Conservation (phyloP, 2,888 invertebrate genomes). For the Micropterix aruncella region DNA sequence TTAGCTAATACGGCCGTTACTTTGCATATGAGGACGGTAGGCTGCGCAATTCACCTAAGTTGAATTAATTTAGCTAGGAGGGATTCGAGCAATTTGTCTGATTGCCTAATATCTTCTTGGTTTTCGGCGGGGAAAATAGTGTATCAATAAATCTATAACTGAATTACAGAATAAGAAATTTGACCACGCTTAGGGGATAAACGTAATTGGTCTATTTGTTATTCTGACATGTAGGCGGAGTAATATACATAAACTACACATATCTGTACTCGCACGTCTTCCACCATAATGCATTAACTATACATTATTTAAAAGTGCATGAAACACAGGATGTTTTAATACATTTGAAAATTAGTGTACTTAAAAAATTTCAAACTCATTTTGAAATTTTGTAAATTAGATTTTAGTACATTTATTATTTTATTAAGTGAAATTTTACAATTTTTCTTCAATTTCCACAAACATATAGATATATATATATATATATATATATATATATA, state of each 20-base stretch:
- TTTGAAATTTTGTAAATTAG: no score
- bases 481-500: no score
- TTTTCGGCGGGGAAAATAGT: slow-evolving; percentile 10
- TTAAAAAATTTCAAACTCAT: no score
- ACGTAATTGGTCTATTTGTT: neutral
- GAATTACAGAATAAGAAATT: neutral
- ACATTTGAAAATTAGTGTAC: no score
- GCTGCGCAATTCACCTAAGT: slow-evolving; percentile 17
- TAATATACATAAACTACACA: neutral
- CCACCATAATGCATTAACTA: no score
- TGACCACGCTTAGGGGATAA: neutral
- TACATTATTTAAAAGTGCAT: no score
- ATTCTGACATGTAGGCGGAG: neutral
- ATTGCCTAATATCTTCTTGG: slow-evolving; percentile 29
- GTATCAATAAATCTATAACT: neutral
- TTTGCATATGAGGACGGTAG: neutral
- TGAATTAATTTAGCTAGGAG: slow-evolving; percentile 36
- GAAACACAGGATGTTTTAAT: no score
- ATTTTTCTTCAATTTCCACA: no score
- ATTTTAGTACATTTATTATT: neutral
- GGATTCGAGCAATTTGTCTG: slow-evolving; percentile 42
- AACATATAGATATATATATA: no score
- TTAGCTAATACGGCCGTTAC: neutral
- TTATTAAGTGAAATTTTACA: neutral
- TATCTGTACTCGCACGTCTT: no score